Base-by-base conservation (phyloP, 2,888 invertebrate genomes). In the Teleogryllus oceanicus region DNA sequence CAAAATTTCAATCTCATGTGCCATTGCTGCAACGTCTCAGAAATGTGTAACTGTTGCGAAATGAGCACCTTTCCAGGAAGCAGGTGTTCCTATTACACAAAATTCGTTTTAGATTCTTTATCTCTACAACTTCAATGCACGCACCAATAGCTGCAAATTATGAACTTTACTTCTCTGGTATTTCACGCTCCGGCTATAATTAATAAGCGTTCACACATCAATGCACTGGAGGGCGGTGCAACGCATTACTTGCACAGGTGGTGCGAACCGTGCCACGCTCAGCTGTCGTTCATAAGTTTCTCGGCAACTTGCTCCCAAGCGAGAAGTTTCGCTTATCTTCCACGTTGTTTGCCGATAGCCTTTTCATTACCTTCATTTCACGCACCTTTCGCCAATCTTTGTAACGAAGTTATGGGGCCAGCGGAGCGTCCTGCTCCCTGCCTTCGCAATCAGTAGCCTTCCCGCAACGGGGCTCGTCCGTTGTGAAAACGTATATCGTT, bases 281-380 rank as follows among this genome's bases (percentile, higher is more conserved):
- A 62, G n/a, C 62, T 18, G 62, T 62, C 62, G 62, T 62, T 62
- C 13, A 18, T 62, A 62, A 62, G 62, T 62, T 62, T 62, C 62
- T 18, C n/a, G 16, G n/a, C 62, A 62, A 62, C 62, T 62, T 62
- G 16, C 62, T 62, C 62, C 12, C 13, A 62, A n/a, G 62, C 13
- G 62, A 62, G n/a, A 62, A 62, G 62, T 62, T 62, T 62, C n/a
- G 62, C 62, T 62, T 62, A 62, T 62, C n/a, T n/a, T 62, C n/a
- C 62, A 62, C 62, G n/a, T 62, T 62, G 62, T 62, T 62, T 62
- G 62, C 62, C 62, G n/a, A 62, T 18, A n/a, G 62, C n/a, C 62
- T 62, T 62, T 62, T 62, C 62, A 62, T 62, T 62, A 62, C 13
- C 16, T 62, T 62, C 62, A 62, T 62, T 62, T 62, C n/a, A 62